phyloP scores from a whole-genome alignment of 2,888 invertebrate species.

The Leptogaster cylindrica region DNA sequence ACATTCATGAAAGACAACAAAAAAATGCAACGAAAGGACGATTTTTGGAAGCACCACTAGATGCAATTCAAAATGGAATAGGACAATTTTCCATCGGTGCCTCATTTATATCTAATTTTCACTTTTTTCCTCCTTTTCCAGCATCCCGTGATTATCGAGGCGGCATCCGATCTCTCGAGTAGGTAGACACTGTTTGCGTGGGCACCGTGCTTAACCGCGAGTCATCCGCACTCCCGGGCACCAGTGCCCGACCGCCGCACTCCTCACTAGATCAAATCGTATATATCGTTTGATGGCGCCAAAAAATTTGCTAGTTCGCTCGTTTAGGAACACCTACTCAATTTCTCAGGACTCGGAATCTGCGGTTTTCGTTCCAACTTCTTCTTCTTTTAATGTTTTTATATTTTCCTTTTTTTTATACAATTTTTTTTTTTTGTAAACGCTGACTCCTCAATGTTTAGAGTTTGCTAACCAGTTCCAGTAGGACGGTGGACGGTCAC shows the following conservation, averaged over 20 bases:
- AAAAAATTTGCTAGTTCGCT: slow-evolving; percentile 48
- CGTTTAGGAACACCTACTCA: slow-evolving; percentile 34
- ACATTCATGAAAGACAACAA: no score
- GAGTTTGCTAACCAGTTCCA: slow-evolving; percentile 28
- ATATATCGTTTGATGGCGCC: slow-evolving; percentile 47
- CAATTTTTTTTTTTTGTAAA: slow-evolving; percentile 1
- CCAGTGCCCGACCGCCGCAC: not conserved
- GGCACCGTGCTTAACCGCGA: slow-evolving; percentile 15
- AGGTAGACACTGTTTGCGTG: slow-evolving; percentile 29
- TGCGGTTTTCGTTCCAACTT: no score
- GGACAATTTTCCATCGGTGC: not conserved
- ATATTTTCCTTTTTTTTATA: not conserved
- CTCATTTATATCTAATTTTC: slow-evolving; percentile 6
- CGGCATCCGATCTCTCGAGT: slow-evolving; percentile 21
- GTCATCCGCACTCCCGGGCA: not conserved
- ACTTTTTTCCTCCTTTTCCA: not conserved
- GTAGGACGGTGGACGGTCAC: slow-evolving; percentile 26
- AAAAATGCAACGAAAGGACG: no score
- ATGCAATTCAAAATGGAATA: not conserved
- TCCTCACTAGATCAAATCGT: slow-evolving; percentile 26
- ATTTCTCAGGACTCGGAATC: slow-evolving; percentile 17
- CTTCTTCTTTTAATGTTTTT: no score
- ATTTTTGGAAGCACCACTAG: not conserved
- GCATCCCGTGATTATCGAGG: not conserved
- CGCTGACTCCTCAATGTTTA: not conserved